Evolutionary conservation across 2,113 vertebrate species (phyloP), one percentile per base, ranked within the genome.

Genomic region (Apus apus): DNA sequence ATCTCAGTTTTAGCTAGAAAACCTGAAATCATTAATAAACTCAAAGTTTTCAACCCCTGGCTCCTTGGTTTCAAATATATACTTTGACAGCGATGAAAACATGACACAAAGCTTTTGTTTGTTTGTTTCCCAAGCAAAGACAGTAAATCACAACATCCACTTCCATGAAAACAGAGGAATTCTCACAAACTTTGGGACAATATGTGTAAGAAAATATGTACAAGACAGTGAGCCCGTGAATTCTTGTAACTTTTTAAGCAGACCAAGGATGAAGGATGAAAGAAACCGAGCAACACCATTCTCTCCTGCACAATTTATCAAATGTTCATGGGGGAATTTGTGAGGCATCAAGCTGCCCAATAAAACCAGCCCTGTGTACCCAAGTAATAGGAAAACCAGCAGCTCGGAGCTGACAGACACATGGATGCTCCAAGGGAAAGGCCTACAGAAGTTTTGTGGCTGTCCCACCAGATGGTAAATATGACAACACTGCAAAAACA

Each of bases 151-250:
- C 2, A 60, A 68, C 29, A 68, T 15, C 21, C 17, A 57, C 6
- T 34, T 43, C 23, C 48, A 40, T 9, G 26, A 80, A 76, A 13
- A 13, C 27, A 80, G 68, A n/a, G 48, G 15, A 73, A 91, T 65
- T 7, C 11, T 51, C 15, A n/a, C 6, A 1, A 11, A 20, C 23
- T 77, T 54, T 70, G 84, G 26, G 32, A 29, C 30, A n/a, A 25
- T 7, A 17, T 0, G 2, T 27, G 16, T 11, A 45, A 84, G 19
- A 17, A 89, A 89, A 58, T 3, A 7, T 4, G 26, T 23, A 13
- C 0, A 0, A 22, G 30, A 13, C 6, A 11, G 6, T 17, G 38
- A 67, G 8, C 12, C 32, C 7, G 26, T 0, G 18, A 19, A 22
- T 3, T 40, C 26, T 6, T 61, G 45, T 50, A 48, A 45, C 6